phyloP scores from a whole-genome alignment of 2,113 vertebrate genomes.

The Furnarius figulus region DNA sequence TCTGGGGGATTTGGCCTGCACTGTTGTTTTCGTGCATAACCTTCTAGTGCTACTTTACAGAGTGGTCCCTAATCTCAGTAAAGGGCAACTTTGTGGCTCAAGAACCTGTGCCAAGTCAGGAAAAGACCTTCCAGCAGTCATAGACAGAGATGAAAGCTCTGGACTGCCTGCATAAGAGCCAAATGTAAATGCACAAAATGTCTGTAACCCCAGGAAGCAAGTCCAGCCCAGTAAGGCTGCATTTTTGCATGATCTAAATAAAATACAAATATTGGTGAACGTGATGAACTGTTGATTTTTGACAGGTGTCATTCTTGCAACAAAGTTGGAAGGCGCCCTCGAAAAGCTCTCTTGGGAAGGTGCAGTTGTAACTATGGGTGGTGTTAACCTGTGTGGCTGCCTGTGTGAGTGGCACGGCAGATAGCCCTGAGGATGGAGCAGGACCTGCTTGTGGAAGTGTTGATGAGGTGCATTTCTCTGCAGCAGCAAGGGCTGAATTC shows the following conservation, averaged over 20 bases:
- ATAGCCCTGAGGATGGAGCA: background rate
- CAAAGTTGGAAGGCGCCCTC: background rate
- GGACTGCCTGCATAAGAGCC: background rate
- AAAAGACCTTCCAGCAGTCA: background rate
- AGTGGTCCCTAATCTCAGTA: background rate
- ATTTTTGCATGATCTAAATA: background rate
- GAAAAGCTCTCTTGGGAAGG: background rate
- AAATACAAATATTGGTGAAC: background rate
- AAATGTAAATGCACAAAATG: background rate
- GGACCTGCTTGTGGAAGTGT: background rate
- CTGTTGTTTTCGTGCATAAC: background rate
- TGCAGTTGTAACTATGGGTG: background rate
- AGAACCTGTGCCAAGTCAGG: background rate
- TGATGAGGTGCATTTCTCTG: background rate
- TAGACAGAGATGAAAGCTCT: background rate
- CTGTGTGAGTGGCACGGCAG: background rate
- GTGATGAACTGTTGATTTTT: background rate
- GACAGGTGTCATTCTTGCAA: background rate
- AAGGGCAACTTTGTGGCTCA: background rate
- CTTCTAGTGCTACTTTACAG: background rate
- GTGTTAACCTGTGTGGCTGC: background rate
- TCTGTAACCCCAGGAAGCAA: accelerated
- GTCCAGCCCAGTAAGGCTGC: background rate
- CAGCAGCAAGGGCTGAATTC: background rate
- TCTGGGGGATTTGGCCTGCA: background rate